phyloP scores from a whole-genome alignment of 2,888 invertebrate species.

The Tanypteryx hageni region DNA sequence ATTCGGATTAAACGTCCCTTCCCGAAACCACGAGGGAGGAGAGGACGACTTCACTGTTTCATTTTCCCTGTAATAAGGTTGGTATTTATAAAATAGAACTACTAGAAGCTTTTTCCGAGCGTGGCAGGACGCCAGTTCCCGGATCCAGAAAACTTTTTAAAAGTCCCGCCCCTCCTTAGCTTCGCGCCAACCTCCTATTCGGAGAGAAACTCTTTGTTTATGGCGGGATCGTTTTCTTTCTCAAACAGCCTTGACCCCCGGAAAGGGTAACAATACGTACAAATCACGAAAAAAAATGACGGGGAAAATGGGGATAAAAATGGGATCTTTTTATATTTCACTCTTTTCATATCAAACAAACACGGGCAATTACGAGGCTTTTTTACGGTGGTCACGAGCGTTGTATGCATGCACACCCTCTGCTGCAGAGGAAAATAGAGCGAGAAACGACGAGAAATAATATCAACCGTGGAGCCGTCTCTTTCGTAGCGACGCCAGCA shows the following conservation, averaged over 20 bases:
- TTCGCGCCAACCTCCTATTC: background rate
- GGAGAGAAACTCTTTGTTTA: background rate
- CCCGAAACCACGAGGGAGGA: background rate
- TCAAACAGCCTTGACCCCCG: background rate
- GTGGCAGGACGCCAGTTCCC: background rate
- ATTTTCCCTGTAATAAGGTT: conserved; percentile 18
- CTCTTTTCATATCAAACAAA: background rate
- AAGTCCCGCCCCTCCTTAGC: background rate
- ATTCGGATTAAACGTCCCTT: background rate
- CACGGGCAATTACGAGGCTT: background rate
- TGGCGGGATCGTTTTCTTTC: background rate
- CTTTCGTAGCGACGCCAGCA: no score
- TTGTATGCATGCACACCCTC: background rate
- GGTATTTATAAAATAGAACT: conserved; percentile 6
- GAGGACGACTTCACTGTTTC: background rate
- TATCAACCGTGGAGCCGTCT: no score
- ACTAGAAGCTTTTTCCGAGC: background rate
- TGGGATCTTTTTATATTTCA: background rate
- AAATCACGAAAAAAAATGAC: background rate
- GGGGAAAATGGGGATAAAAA: background rate
- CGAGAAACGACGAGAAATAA: no score
- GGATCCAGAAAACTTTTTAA: background rate
- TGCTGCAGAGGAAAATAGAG: background rate
- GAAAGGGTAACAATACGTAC: background rate
- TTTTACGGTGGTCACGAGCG: background rate